phyloP scores from a whole-genome alignment of 2,888 invertebrate genomes.

The Andricus quercusramuli region DNA sequence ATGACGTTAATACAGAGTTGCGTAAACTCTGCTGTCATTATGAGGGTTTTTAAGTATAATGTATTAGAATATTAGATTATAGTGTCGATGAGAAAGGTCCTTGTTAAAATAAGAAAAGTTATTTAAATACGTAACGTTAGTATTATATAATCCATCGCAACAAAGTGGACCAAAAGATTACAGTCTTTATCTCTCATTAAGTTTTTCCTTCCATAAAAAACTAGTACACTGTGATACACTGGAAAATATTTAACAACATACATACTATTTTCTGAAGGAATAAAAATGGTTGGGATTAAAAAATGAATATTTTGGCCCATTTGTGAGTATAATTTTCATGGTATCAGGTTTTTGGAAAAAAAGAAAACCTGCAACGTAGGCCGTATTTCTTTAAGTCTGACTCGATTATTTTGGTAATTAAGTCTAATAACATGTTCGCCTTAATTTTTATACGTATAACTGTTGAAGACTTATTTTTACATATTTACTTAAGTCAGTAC shows the following conservation, averaged over 20 bases:
- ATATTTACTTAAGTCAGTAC: neutral
- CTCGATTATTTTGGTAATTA: conserved; percentile 40
- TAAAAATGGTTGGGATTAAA: neutral
- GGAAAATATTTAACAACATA: conserved; percentile 24
- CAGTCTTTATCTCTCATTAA: conserved; percentile 35
- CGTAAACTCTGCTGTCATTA: conserved; percentile 31
- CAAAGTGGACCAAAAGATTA: conserved; percentile 36
- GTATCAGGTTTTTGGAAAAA: conserved; percentile 1
- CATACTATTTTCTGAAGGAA: neutral
- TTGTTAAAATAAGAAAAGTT: conserved; percentile 24
- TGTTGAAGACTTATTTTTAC: conserved; percentile 22
- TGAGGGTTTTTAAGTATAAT: neutral
- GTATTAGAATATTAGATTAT: conserved; percentile 33
- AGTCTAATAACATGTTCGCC: conserved; percentile 26
- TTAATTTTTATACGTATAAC: neutral
- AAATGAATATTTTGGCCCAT: conserved; percentile 18
- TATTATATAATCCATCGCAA: conserved; percentile 33
- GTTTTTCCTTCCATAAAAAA: conserved; percentile 12
- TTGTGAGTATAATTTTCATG: conserved; percentile 30
- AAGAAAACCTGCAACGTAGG: conserved; percentile 24
- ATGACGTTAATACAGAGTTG: conserved; percentile 25
- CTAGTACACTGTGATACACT: neutral
- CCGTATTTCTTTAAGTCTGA: conserved; percentile 28
- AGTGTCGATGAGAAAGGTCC: conserved; percentile 32
- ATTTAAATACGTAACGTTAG: conserved; percentile 37